Evolutionary conservation across 1,140 invertebrate species (phyloP).

Genomic region (Globodera rostochiensis): DNA sequence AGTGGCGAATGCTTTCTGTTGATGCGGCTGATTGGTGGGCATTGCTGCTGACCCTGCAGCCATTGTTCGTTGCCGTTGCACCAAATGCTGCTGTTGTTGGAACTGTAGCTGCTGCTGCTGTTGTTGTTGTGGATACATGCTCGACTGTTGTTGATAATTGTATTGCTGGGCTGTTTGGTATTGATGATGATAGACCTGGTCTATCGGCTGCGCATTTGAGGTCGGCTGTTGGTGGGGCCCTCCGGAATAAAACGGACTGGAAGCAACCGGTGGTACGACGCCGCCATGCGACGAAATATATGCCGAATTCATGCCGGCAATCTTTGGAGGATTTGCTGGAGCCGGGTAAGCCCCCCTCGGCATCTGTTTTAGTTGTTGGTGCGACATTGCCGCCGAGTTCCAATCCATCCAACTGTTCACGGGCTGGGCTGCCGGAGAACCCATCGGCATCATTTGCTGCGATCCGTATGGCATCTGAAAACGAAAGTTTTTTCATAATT

Average conservation of each 20-base stretch:
- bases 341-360: neutral
- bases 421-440: neutral
- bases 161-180: neutral
- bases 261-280: neutral
- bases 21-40: constrained; percentile 13
- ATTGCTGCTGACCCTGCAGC: neutral
- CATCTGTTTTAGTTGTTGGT: constrained; percentile 4
- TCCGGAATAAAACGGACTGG: neutral
- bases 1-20: constrained; percentile 18
- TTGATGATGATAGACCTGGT: constrained; percentile 2
- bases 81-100: neutral
- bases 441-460: constrained; percentile 32
- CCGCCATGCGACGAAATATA: neutral
- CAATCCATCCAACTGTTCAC: constrained; percentile 24
- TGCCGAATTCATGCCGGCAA: neutral
- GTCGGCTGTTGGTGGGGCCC: neutral
- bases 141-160: constrained; percentile 18
- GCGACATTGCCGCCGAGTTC: neutral
- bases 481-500: neutral
- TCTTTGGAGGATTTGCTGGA: constrained; percentile 9
- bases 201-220: neutral
- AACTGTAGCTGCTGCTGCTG: constrained; percentile 24
- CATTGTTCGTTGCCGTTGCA: neutral
- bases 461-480: constrained; percentile 1
- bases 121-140: constrained; percentile 13